A percentile compares a stretch with the other conserved stretches of the same genome.
phyloP scores from a whole-genome alignment of 2,888 invertebrate genomes.

The Eremobia ochroleuca region DNA sequence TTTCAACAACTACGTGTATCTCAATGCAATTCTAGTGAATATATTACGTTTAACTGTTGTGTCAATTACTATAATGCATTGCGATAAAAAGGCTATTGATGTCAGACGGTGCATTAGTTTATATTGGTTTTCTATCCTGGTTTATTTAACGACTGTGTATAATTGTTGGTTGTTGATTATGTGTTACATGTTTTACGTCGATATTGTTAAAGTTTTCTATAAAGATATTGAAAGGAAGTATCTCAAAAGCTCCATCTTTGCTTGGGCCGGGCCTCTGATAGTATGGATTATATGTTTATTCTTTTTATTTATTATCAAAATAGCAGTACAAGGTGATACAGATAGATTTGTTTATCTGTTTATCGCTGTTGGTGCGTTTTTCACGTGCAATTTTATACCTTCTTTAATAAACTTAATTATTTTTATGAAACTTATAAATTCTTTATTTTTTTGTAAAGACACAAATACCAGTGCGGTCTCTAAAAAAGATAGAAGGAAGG shows the following conservation, averaged over 20 bases:
- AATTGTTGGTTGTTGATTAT: slow-evolving; percentile 31
- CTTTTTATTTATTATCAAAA: neutral
- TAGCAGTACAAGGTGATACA: neutral
- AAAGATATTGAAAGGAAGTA: neutral
- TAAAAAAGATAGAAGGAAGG: slow-evolving; percentile 12
- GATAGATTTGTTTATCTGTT: neutral
- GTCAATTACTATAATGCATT: slow-evolving; percentile 3
- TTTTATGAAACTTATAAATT: slow-evolving; percentile 18
- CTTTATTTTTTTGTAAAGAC: slow-evolving; percentile 7
- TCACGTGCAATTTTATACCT: slow-evolving; percentile 5
- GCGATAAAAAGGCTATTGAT: neutral
- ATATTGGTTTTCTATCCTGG: neutral
- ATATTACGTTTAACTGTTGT: slow-evolving; percentile 9
- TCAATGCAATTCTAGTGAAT: slow-evolving; percentile 29
- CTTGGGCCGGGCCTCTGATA: slow-evolving; percentile 7
- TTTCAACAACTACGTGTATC: slow-evolving; percentile 40
- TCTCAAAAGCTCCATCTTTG: slow-evolving; percentile 24
- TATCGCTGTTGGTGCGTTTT: neutral
- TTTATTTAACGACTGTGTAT: slow-evolving; percentile 14
- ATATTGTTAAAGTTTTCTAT: slow-evolving; percentile 34
- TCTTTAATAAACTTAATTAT: slow-evolving; percentile 6
- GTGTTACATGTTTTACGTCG: slow-evolving; percentile 26
- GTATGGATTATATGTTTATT: neutral
- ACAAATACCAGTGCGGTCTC: neutral
- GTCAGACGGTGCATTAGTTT: neutral